A percentile compares a stretch with the other conserved stretches of the same genome.
Conservation (phyloP, 2,113 vertebrate species). For the Hucho hucho region DNA sequence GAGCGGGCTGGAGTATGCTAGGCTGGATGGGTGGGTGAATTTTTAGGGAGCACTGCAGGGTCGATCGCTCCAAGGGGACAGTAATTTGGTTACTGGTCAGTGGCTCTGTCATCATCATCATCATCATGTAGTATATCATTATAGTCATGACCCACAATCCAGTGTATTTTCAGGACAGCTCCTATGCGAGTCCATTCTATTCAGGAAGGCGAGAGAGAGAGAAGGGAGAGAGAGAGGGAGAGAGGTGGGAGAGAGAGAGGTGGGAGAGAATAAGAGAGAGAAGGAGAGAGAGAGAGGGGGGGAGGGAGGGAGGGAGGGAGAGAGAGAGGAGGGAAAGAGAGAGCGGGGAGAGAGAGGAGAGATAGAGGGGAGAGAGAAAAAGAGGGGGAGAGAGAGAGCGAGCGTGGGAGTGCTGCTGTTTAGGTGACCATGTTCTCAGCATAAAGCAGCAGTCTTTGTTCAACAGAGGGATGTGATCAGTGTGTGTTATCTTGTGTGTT, state of each 20-base stretch:
- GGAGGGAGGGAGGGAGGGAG: too few relatives aligned
- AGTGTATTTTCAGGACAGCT: conserved; percentile 53
- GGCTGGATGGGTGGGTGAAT: conserved; percentile 13
- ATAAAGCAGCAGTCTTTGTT: conserved; percentile 31
- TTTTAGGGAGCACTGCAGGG: conserved; percentile 20
- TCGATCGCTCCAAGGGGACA: conserved; percentile 37
- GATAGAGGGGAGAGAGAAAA: too few relatives aligned
- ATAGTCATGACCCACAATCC: conserved; percentile 52
- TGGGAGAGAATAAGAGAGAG: too few relatives aligned
- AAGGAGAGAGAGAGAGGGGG: too few relatives aligned
- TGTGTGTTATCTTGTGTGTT: conserved; percentile 18
- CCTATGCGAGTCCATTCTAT: conserved; percentile 43
- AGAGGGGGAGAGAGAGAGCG: conserved; percentile 14
- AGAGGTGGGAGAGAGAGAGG: not conserved
- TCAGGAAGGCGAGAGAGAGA: conserved; percentile 16
- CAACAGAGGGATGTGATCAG: conserved; percentile 19
- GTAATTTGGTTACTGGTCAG: conserved; percentile 29
- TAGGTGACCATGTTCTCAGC: conserved; percentile 50
- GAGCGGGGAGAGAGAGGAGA: too few relatives aligned
- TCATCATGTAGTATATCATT: conserved; percentile 42
- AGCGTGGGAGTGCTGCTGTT: conserved; percentile 61
- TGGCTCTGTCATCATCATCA: conserved; percentile 23
- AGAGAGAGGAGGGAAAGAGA: too few relatives aligned
- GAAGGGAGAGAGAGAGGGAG: not conserved
- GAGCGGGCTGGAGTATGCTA: not conserved